A percentile compares a stretch with the other conserved stretches of the same genome.
Conservation (phyloP, 2,113 vertebrate genomes). For the Lota lota region DNA sequence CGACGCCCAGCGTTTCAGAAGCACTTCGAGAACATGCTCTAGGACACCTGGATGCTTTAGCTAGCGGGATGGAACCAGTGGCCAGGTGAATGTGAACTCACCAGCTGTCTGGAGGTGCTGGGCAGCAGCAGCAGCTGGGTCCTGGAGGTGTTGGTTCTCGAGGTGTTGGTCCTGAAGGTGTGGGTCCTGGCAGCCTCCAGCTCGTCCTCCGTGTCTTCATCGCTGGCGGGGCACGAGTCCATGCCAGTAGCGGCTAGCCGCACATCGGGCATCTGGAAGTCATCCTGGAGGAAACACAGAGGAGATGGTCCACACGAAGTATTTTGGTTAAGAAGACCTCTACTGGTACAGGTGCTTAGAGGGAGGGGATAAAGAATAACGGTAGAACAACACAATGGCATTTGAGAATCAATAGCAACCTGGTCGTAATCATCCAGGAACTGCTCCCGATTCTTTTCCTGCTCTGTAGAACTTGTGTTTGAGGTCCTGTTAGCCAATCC, state of each 20-base stretch:
- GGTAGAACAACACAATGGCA: not conserved
- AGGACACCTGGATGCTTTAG: no score
- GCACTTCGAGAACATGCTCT: no score
- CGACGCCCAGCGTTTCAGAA: no score
- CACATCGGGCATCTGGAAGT: slow-evolving; percentile 70
- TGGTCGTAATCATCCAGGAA: slow-evolving; percentile 61
- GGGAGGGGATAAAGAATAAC: not conserved
- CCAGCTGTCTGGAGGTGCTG: slow-evolving; percentile 66
- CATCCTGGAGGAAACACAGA: slow-evolving; percentile 52
- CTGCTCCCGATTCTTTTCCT: slow-evolving; percentile 45
- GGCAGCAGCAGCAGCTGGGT: slow-evolving; percentile 60
- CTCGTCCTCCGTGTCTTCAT: slow-evolving; percentile 78
- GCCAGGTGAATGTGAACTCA: slow-evolving; percentile 39
- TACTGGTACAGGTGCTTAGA: no score
- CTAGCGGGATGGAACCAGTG: no score
- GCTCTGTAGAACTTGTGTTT: slow-evolving; percentile 50
- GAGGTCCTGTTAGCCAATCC: slow-evolving; percentile 29
- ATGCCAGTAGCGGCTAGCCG: slow-evolving; percentile 72
- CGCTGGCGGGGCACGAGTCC: slow-evolving; percentile 80
- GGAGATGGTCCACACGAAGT: not conserved
- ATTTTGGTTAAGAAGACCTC: not conserved
- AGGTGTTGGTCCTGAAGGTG: slow-evolving; percentile 20
- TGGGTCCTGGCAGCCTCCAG: slow-evolving; percentile 51
- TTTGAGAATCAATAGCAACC: slow-evolving; percentile 30
- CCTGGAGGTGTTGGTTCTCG: slow-evolving; percentile 25